Evolutionary conservation across 2,113 vertebrate species (phyloP).

Genomic region (Taxidea taxus): DNA sequence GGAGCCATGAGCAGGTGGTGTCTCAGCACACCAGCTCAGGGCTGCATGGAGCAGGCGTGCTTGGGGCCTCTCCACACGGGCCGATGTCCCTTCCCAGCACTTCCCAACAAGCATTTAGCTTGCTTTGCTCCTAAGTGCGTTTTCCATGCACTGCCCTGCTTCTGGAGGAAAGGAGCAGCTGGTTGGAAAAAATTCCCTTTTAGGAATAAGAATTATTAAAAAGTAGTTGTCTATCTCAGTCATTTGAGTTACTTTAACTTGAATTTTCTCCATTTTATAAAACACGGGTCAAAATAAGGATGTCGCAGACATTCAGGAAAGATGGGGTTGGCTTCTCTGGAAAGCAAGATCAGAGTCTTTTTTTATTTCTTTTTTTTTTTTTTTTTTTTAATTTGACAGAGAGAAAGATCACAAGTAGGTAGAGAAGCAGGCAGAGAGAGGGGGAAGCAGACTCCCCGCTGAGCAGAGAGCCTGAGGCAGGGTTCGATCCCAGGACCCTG

Average conservation of each 20-base stretch:
- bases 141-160: background rate
- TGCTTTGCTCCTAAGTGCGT: background rate
- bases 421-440: background rate
- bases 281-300: background rate
- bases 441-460: too few species aligned
- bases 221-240: background rate
- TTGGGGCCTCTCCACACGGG: accelerated
- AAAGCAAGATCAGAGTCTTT: background rate
- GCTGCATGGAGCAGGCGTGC: background rate
- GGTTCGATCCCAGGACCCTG: too few species aligned
- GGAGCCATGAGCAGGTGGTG: background rate
- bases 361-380: accelerated
- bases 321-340: background rate
- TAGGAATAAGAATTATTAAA: background rate
- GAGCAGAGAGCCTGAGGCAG: too few species aligned
- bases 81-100: background rate
- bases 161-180: background rate
- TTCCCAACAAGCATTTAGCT: background rate
- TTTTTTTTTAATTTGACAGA: background rate
- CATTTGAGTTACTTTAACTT: background rate
- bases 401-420: too few species aligned
- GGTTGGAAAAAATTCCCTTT: background rate
- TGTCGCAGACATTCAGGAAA: too few species aligned
- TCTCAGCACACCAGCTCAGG: background rate
- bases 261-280: background rate